phyloP scores from a whole-genome alignment of 2,888 invertebrate genomes.

The Pseudanteris insignis region DNA sequence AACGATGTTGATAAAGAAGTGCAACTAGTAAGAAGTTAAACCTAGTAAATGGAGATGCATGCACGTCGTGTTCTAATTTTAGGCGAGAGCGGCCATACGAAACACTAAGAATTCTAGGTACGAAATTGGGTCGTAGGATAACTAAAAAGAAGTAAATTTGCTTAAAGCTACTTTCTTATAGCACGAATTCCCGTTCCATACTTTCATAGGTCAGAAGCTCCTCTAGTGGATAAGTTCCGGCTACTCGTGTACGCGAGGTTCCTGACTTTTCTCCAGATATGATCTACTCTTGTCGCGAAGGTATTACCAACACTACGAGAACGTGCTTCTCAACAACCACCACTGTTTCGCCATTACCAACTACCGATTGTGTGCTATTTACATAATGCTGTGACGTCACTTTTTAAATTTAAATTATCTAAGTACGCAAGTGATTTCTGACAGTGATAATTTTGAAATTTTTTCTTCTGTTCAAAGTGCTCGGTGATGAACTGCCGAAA shows the following conservation, averaged over 20 bases:
- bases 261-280: constrained; percentile 41
- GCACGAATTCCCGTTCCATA: constrained; percentile 48
- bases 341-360: constrained; percentile 36
- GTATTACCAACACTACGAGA: constrained; percentile 37
- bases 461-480: background rate
- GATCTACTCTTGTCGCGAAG: constrained; percentile 34
- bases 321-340: too few species aligned
- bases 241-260: constrained; percentile 21
- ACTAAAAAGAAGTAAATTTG: too few species aligned
- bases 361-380: constrained; percentile 37
- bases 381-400: constrained; percentile 45
- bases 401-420: constrained; percentile 27
- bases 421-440: constrained; percentile 38
- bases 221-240: constrained; percentile 54
- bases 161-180: constrained; percentile 47
- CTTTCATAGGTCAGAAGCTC: constrained; percentile 51
- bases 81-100: too few species aligned
- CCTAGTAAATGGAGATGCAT: too few species aligned
- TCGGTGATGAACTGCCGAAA: background rate
- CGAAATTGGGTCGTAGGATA: too few species aligned
- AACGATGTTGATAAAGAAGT: too few species aligned
- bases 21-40: too few species aligned
- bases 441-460: constrained; percentile 24
- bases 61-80: too few species aligned
- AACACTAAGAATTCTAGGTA: too few species aligned